Evolutionary conservation across 2,797 vertebrate species (phyloP), one percentile per base, ranked within the genome.

Genomic region (Anniella stebbinsi): DNA sequence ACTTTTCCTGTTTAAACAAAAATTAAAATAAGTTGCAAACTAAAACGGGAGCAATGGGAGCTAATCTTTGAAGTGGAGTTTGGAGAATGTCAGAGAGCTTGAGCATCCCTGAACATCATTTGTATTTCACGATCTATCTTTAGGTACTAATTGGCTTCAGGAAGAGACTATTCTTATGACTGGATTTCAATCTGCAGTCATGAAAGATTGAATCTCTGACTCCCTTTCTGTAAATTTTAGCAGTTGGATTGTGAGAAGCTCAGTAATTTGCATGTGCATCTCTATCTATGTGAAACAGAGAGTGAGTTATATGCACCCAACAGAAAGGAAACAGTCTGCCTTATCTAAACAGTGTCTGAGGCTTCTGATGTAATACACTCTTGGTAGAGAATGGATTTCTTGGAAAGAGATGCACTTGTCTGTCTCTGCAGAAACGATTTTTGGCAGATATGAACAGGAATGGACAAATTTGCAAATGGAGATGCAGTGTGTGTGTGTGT

Each of bases 121-220:
- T 78, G 54, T 78, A 69, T 84, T 84, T 89, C 33, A 84, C 78
- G 57, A 85, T 85, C 18, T 45, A 13, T 45, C 88, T 69, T 80
- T 86, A 60, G 5, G 41, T 80, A 80, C n/a, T 84, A 78, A 89
- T 84, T 89, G 63, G 76, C 45, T 80, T 80, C 86, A 82, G 73
- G 67, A 87, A 88, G 81, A 76, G 51, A 75, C 86, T 86, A 60
- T 81, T 89, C 28, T 90, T 83, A 70, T 87, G 67, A 87, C 80
- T 45, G 41, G 8, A 41, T 70, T 84, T 86, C 80, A 73, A 86
- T 81, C 51, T 86, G 33, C 69, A 80, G 7, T 81, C 21, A 81
- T 63, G 66, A 30, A 72, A 60, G 28, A 63, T 28, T 86, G 76
- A 60, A 48, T 86, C 33, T 38, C 88, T 36, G 8, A 36, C 21